Evolutionary conservation across 2,888 invertebrate species (phyloP).

Genomic region (Pantelozetes paolii): DNA sequence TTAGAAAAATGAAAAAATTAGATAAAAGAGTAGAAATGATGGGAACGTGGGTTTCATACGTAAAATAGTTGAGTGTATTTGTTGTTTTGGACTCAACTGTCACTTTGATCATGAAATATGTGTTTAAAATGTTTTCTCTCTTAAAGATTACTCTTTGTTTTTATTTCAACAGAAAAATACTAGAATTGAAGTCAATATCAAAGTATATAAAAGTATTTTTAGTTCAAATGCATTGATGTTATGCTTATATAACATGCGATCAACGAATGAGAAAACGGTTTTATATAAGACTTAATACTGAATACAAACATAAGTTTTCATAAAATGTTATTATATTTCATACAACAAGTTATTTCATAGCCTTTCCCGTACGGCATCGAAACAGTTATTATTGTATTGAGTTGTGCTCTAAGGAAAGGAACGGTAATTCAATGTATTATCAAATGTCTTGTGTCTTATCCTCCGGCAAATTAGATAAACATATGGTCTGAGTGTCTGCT

Average conservation of each 20-base stretch:
- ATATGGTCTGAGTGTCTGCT: constrained; percentile 1
- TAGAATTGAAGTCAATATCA: constrained; percentile 8
- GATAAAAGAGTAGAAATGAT: background rate
- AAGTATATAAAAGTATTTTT: too few species aligned
- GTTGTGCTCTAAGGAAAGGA: background rate
- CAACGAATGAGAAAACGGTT: background rate
- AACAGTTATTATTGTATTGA: background rate
- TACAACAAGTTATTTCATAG: constrained; percentile 25
- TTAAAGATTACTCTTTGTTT: background rate
- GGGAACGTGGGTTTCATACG: background rate
- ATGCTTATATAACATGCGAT: background rate
- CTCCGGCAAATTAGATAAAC: constrained; percentile 29
- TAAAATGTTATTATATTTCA: background rate
- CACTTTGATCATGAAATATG: constrained; percentile 28
- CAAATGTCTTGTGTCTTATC: constrained; percentile 27
- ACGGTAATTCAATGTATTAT: constrained; percentile 31
- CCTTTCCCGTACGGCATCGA: background rate
- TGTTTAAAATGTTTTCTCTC: constrained; percentile 20
- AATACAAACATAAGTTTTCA: background rate
- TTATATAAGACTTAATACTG: background rate
- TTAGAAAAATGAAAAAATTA: background rate
- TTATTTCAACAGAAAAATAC: background rate
- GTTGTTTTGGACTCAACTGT: background rate
- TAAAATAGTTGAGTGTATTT: background rate
- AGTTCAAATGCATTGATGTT: background rate